phyloP scores from a whole-genome alignment of 2,113 vertebrate species.

The Salminus brasiliensis region DNA sequence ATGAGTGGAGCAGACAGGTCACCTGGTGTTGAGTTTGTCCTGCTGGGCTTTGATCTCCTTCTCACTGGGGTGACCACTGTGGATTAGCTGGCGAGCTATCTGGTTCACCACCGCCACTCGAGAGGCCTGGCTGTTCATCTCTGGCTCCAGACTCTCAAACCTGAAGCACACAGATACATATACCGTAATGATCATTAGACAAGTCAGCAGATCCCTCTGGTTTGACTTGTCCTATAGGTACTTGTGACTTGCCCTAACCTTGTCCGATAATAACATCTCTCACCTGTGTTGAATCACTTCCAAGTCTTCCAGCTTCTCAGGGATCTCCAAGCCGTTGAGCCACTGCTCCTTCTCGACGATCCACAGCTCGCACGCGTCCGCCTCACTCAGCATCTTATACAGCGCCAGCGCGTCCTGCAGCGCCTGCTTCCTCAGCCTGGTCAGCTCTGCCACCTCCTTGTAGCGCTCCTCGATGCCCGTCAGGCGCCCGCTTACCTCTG shows the following conservation, averaged over 20 bases:
- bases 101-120: constrained; percentile 97
- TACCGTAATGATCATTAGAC: neutral
- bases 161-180: constrained; percentile 64
- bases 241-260: too few relatives aligned
- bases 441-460: constrained; percentile 88
- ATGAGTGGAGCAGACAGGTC: neutral
- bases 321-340: constrained; percentile 95
- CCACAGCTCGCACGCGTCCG: constrained; percentile 93
- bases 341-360: constrained; percentile 98
- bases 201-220: too few relatives aligned
- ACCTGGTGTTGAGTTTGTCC: constrained; percentile 98
- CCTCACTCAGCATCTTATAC: constrained; percentile 95
- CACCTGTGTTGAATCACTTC: constrained; percentile 98
- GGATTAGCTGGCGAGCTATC: constrained; percentile 93
- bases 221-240: too few relatives aligned
- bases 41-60: constrained; percentile 96
- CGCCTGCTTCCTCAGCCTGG: constrained; percentile 90
- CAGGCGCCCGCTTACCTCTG: constrained; percentile 82
- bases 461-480: constrained; percentile 94
- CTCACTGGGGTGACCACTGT: constrained; percentile 93
- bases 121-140: constrained; percentile 98
- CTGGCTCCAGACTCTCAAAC: constrained; percentile 96
- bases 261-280: constrained; percentile 34
- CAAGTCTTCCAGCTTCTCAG: constrained; percentile 96
- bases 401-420: constrained; percentile 94